These are phyloP conservation scores for Tiliacea aurago DNA, from an alignment of 2,888 invertebrate species.

Conservation along the genomic window DNA sequence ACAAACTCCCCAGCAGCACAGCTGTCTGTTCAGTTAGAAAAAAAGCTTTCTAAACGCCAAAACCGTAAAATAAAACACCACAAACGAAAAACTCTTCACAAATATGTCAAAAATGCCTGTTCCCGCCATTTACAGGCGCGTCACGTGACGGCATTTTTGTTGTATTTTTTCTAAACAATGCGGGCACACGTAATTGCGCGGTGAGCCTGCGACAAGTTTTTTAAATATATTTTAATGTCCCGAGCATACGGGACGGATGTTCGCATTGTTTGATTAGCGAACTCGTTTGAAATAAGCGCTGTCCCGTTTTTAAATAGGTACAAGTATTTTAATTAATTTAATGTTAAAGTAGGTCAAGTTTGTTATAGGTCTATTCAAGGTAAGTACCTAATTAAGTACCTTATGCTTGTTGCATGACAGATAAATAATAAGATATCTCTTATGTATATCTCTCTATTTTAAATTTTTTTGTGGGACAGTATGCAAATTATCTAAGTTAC, in stretches of 20 bases:
- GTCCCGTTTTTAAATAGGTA: neutral
- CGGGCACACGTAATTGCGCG: slow-evolving; percentile 56
- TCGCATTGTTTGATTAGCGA: slow-evolving; percentile 39
- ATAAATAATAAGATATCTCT: too few species aligned
- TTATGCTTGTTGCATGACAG: too few species aligned
- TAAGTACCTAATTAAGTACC: neutral
- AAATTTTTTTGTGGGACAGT: too few species aligned
- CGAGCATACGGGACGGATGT: slow-evolving; percentile 33
- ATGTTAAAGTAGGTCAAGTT: neutral
- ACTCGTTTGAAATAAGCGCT: neutral
- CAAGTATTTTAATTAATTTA: neutral
- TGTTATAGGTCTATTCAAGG: too few species aligned
- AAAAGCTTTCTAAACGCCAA: slow-evolving; percentile 14
- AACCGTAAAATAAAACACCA: slow-evolving; percentile 22
- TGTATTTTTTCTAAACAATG: slow-evolving; percentile 70
- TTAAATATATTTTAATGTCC: slow-evolving; percentile 66
- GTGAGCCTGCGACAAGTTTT: slow-evolving; percentile 63
- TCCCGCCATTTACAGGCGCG: slow-evolving; percentile 52
- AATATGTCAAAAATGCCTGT: slow-evolving; percentile 46
- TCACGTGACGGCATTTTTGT: slow-evolving; percentile 61
- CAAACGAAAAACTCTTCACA: slow-evolving; percentile 48
- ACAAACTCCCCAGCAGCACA: too few species aligned
- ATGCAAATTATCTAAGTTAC: too few species aligned
- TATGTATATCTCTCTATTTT: too few species aligned
- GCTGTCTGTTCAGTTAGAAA: too few species aligned